Evolutionary conservation across 2,888 invertebrate species (phyloP), one percentile per base, ranked within the genome.

Genomic region (Melanostoma scalare): DNA sequence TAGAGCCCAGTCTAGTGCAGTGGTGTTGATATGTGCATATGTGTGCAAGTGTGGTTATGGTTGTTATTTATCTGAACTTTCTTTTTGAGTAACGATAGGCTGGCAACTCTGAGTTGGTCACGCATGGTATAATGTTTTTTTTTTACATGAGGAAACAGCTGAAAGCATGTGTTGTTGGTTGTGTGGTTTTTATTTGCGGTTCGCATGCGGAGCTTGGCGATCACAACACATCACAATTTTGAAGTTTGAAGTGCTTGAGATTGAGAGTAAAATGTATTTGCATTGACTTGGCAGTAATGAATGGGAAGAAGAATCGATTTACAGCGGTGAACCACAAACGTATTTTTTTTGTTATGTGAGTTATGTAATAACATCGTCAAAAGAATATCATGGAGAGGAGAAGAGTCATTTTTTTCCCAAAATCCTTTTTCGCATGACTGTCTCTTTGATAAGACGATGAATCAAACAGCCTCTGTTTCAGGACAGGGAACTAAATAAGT

Each of bases 141-240:
- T 48, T 79, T 79, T 79, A 84, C 74, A 84, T 84, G 60, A 84
- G 84, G 84, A 84, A 84, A 79, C 74, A 74, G 53, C 74, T 67
- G 65, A 69, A 60, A 61, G 67, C 75, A 75, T 79, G 84, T 50
- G 78, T 55, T 68, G 44, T 36, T 36, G 35, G 46, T 58, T 3
- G 42, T 38, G 20, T 20, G 20, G 20, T 38, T 36, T 53, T 9
- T 44, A 44, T 69, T 40, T 55, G 56, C 10, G 63, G 61, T 72
- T 5, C 5, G 55, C 30, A 36, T 48, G 35, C 3, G 35, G 44
- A 56, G 48, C 38, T 63, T 61, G 40, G 61, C 56, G 10, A 53
- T 44, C 58, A 65, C 46, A 55, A 20, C 20, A 20, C 20, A 20
- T 20, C 20, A 20, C 20, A 20, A 20, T 20, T 73, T 72, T 63